A percentile compares a stretch with the other conserved stretches of the same genome.
phyloP scores from a whole-genome alignment of 1,140 invertebrate genomes.

The Dinothrombium tinctorium region DNA sequence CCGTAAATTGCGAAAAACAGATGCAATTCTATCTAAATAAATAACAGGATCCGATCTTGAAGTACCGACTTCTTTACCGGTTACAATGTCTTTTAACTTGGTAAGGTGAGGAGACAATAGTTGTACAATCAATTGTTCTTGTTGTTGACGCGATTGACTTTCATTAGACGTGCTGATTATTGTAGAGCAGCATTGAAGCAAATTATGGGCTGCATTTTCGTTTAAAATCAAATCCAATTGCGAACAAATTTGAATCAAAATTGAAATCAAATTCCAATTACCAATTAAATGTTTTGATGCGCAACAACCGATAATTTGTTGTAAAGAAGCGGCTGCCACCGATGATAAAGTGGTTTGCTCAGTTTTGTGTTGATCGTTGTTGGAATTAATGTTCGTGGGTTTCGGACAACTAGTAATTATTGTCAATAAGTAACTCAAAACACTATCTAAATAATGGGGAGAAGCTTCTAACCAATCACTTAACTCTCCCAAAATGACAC shows the following conservation, averaged over 20 bases:
- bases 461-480: slow-evolving; percentile 86
- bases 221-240: slow-evolving; percentile 5
- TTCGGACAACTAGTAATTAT: slow-evolving; percentile 3
- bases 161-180: slow-evolving; percentile 2
- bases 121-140: slow-evolving; percentile 9
- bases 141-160: slow-evolving; percentile 1
- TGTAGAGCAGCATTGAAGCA: slow-evolving; percentile 8
- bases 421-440: slow-evolving; percentile 7
- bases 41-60: slow-evolving; percentile 36
- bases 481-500: slow-evolving; percentile 68
- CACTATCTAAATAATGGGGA: slow-evolving; percentile 25
- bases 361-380: neutral
- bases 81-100: neutral
- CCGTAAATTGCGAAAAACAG: slow-evolving; percentile 38
- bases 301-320: slow-evolving; percentile 4
- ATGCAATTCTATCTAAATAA: slow-evolving; percentile 74
- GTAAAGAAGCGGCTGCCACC: slow-evolving; percentile 1
- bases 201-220: slow-evolving; percentile 4
- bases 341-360: slow-evolving; percentile 1
- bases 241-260: slow-evolving; percentile 8
- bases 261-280: slow-evolving; percentile 3
- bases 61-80: neutral
- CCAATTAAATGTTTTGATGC: slow-evolving; percentile 5
- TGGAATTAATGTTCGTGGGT: neutral
- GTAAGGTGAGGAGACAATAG: neutral